Conservation (phyloP, 1,140 invertebrate genomes). For the Drosophila simulans region DNA sequence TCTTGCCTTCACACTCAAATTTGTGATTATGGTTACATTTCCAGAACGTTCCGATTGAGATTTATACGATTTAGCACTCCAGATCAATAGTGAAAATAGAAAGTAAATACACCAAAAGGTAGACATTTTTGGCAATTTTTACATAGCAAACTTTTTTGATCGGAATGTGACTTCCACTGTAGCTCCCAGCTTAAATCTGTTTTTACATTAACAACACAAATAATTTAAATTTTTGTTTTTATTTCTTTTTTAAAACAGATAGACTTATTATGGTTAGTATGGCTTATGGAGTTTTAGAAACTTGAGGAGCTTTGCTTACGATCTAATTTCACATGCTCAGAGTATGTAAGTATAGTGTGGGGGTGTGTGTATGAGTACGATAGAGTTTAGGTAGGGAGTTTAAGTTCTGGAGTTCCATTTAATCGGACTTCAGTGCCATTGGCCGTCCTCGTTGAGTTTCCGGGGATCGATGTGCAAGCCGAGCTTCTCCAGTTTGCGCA, state of each 20-base stretch:
- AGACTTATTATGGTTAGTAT: conserved; percentile 7
- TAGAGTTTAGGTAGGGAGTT: background rate
- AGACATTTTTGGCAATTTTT: background rate
- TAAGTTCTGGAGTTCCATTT: background rate
- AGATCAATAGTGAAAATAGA: too few relatives aligned
- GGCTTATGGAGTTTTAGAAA: conserved; percentile 67
- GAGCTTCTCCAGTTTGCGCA: conserved; percentile 70
- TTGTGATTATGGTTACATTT: background rate
- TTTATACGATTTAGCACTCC: background rate
- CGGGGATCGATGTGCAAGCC: conserved; percentile 66
- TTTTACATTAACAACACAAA: too few relatives aligned
- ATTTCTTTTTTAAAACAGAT: conserved; percentile 30
- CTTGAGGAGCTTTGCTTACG: conserved; percentile 48
- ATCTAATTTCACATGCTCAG: conserved; percentile 65
- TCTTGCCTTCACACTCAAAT: background rate
- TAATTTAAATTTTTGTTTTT: background rate
- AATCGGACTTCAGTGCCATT: conserved; percentile 49
- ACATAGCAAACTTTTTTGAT: background rate
- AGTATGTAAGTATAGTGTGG: conserved; percentile 51
- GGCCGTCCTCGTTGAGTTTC: conserved; percentile 19
- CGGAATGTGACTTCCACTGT: too few relatives aligned
- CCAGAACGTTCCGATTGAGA: background rate
- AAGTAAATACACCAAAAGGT: too few relatives aligned
- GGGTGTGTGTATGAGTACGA: conserved; percentile 2
- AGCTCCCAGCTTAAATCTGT: too few relatives aligned